A percentile compares a stretch with the other conserved stretches of the same genome.
phyloP scores from a whole-genome alignment of 2,113 vertebrate species.

The Sander lucioperca region DNA sequence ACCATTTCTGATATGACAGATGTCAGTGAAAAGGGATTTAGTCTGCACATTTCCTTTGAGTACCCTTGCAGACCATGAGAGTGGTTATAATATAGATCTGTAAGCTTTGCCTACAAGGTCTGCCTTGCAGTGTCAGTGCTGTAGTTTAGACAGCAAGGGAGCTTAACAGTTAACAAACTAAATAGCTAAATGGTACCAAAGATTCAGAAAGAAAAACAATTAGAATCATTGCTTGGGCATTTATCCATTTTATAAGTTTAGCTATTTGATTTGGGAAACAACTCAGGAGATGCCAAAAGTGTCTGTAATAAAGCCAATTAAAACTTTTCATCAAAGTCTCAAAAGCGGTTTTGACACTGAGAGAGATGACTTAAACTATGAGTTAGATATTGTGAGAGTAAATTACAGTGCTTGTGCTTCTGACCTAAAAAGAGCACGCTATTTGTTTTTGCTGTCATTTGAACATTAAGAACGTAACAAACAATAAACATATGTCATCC shows the following conservation, averaged over 20 bases:
- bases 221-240: conserved; percentile 31
- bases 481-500: conserved; percentile 81
- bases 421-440: conserved; percentile 52
- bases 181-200: conserved; percentile 17
- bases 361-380: conserved; percentile 30
- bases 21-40: conserved; percentile 61
- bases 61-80: conserved; percentile 23
- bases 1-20: conserved; percentile 63
- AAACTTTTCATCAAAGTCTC: conserved; percentile 65
- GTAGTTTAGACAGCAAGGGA: neutral
- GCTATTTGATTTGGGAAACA: conserved; percentile 43
- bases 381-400: conserved; percentile 30
- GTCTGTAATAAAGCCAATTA: conserved; percentile 63
- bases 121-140: conserved; percentile 3
- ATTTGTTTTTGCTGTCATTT: conserved; percentile 56
- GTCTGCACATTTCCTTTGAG: conserved; percentile 40
- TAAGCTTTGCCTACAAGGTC: neutral
- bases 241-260: conserved; percentile 40
- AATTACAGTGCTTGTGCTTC: conserved; percentile 38
- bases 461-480: conserved; percentile 52
- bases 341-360: conserved; percentile 49
- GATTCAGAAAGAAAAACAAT: conserved; percentile 23
- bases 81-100: neutral
- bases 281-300: conserved; percentile 39
- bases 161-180: conserved; percentile 20